Evolutionary conservation across 1,140 invertebrate genomes (phyloP).

Genomic region (Rhyzopertha dominica): DNA sequence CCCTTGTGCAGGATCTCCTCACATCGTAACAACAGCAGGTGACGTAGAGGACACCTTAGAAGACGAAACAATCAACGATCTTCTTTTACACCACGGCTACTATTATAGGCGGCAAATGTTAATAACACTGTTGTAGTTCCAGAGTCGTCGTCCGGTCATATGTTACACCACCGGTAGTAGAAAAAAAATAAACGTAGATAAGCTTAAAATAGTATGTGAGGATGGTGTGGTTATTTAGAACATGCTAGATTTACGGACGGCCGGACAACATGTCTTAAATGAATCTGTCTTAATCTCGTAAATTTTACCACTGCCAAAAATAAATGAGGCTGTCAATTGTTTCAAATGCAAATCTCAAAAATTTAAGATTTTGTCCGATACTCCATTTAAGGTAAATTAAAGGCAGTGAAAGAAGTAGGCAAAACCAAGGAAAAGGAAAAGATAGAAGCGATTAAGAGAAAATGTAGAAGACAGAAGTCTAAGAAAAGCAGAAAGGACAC

Average conservation of each 20-base stretch:
- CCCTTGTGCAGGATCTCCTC: neutral
- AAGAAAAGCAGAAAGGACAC: neutral
- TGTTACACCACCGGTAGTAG: neutral
- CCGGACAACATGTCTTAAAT: too few species aligned
- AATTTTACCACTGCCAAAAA: conserved; percentile 4
- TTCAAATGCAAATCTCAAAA: conserved; percentile 3
- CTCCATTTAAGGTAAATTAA: conserved; percentile 1
- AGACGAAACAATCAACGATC: too few species aligned
- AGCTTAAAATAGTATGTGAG: conserved; percentile 3
- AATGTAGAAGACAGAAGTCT: neutral
- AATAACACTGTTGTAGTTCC: too few species aligned
- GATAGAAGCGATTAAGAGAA: neutral
- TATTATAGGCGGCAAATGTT: too few species aligned
- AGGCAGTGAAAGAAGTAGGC: neutral
- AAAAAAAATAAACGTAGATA: neutral
- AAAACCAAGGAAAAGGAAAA: conserved; percentile 4
- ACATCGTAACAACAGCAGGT: neutral
- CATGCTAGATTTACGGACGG: neutral
- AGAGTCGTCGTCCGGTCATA: too few species aligned
- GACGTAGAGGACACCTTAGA: neutral
- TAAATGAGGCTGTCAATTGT: neutral
- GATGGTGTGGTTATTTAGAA: neutral
- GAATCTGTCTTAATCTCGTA: neutral
- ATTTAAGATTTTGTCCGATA: conserved; percentile 6
- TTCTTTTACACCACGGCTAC: too few species aligned